Percentiles rank a stretch among this genome's conserved stretches.
These are phyloP conservation scores for Stenopsyche tienmushanensis DNA, from an alignment of 1,140 invertebrate species.

Conservation along the genomic window DNA sequence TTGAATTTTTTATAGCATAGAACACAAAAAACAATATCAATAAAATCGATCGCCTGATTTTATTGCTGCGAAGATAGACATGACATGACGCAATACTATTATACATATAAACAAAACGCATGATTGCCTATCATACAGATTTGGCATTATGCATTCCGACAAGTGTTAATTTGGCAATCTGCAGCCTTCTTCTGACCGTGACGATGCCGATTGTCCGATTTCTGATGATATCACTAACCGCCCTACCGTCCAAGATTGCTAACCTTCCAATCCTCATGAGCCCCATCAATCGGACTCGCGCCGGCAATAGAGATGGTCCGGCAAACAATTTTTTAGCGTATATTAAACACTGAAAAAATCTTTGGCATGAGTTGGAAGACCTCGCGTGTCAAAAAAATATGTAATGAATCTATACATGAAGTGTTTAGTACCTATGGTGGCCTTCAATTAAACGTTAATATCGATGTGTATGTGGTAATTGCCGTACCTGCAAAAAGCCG, in stretches of 20 bases:
- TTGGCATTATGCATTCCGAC: not conserved
- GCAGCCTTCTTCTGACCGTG: constrained; percentile 23
- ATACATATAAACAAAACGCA: too few species aligned
- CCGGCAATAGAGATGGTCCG: not conserved
- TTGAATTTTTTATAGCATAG: too few species aligned
- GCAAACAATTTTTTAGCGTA: constrained; percentile 1
- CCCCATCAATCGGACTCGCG: not conserved
- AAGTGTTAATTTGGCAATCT: not conserved
- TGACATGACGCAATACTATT: too few species aligned
- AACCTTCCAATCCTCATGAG: too few species aligned
- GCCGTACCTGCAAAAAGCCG: too few species aligned
- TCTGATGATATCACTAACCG: constrained; percentile 1
- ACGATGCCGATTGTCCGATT: not conserved
- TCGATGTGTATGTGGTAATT: too few species aligned
- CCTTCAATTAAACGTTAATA: too few species aligned
- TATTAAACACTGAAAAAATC: too few species aligned
- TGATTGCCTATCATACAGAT: not conserved
- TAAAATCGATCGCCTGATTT: too few species aligned
- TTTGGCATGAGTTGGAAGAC: not conserved
- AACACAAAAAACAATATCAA: too few species aligned
- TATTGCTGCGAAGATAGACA: too few species aligned
- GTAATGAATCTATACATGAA: not conserved
- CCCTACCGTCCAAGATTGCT: constrained; percentile 1
- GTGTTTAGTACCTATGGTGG: too few species aligned
- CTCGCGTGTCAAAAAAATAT: not conserved